phyloP scores from a whole-genome alignment of 2,797 vertebrate species.

The Mormyrus proboscirostris region DNA sequence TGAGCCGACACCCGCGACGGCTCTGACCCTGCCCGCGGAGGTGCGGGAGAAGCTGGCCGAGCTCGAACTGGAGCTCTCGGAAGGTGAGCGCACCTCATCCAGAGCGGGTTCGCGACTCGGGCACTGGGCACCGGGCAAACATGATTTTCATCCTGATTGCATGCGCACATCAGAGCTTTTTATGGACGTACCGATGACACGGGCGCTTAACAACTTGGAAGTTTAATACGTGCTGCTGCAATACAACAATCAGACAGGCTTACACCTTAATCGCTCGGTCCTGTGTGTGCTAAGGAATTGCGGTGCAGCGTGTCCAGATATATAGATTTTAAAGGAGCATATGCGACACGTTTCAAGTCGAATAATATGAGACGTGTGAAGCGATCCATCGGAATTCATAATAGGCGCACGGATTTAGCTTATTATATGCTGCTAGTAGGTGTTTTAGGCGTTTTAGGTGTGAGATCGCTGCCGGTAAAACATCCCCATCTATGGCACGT shows the following conservation, averaged over 20 bases:
- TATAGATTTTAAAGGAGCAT: background rate
- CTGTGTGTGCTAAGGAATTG: background rate
- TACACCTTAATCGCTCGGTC: background rate
- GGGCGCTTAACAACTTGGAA: background rate
- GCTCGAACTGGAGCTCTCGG: slow-evolving; percentile 73
- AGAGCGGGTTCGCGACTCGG: background rate
- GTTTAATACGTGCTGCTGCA: background rate
- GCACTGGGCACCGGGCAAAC: background rate
- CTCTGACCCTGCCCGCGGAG: slow-evolving; percentile 66
- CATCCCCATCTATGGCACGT: background rate
- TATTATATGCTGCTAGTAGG: background rate
- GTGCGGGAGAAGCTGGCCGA: slow-evolving; percentile 74
- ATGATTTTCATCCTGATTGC: background rate
- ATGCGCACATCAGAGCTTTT: background rate
- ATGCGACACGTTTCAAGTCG: background rate
- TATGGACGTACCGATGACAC: background rate
- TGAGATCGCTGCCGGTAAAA: background rate
- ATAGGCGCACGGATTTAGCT: background rate
- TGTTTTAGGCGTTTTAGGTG: background rate
- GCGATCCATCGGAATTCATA: background rate
- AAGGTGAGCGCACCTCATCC: slow-evolving; percentile 50
- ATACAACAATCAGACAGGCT: background rate
- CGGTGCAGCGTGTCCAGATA: background rate
- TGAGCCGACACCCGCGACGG: slow-evolving; percentile 61
- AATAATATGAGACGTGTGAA: background rate